These are phyloP conservation scores for Talpa occidentalis DNA, from an alignment of 2,113 vertebrate species.

Conservation along the genomic window DNA sequence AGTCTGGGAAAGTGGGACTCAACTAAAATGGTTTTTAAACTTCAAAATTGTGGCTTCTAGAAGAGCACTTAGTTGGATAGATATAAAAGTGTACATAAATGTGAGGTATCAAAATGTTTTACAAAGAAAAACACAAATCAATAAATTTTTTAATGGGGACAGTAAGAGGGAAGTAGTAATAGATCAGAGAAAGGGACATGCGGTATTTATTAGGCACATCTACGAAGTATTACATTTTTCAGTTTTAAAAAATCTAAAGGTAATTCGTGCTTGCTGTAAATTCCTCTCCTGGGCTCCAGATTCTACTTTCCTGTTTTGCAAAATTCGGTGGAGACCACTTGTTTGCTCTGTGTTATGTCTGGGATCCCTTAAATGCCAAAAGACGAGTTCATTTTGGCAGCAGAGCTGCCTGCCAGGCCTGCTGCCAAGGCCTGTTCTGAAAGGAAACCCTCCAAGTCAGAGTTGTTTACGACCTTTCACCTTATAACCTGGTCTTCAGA, in stretches of 20 bases:
- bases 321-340: background rate
- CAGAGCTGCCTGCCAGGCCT: conserved; percentile 29
- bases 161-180: background rate
- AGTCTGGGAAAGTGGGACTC: background rate
- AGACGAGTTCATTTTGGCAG: conserved; percentile 66
- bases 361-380: conserved; percentile 58
- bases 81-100: background rate
- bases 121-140: background rate
- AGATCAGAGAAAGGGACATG: background rate
- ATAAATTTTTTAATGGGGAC: background rate
- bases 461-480: conserved; percentile 80
- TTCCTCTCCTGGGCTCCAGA: background rate
- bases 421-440: conserved; percentile 71
- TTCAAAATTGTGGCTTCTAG: conserved; percentile 5
- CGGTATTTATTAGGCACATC: background rate
- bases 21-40: background rate
- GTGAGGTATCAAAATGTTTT: conserved; percentile 20
- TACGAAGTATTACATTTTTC: background rate
- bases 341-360: conserved; percentile 12
- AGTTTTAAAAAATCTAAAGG: conserved; percentile 8
- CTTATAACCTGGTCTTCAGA: conserved; percentile 60
- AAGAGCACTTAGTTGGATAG: background rate
- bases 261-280: background rate
- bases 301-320: background rate
- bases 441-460: conserved; percentile 39